Evolutionary conservation across 2,888 invertebrate species (phyloP).

Genomic region (Euclidia mi): DNA sequence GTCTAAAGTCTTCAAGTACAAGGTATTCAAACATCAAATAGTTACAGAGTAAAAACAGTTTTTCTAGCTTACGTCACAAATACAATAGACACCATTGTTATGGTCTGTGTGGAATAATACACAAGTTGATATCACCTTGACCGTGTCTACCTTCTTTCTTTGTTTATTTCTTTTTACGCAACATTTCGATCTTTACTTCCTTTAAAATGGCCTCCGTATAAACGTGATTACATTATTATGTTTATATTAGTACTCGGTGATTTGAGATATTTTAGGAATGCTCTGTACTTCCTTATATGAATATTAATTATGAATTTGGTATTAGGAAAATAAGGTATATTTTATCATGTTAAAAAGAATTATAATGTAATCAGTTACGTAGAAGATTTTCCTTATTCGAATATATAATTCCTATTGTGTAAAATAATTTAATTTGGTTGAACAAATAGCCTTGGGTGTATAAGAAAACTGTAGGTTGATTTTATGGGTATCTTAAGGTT

Average conservation of each 20-base stretch:
- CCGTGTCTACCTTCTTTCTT: slow-evolving; percentile 41
- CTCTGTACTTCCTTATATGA: neutral
- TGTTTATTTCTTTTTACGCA: slow-evolving; percentile 36
- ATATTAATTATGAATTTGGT: neutral
- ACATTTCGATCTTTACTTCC: slow-evolving; percentile 38
- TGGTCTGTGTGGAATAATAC: slow-evolving; percentile 23
- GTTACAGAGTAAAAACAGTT: neutral
- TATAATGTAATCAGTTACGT: neutral
- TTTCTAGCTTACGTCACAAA: neutral
- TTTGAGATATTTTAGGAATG: neutral
- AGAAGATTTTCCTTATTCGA: neutral
- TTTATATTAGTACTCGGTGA: slow-evolving; percentile 29
- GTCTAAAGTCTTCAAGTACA: no score
- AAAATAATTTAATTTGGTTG: no score
- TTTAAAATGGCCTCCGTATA: slow-evolving; percentile 32
- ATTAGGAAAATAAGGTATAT: neutral
- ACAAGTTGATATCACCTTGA: slow-evolving; percentile 29
- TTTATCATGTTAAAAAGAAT: neutral
- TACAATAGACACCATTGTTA: slow-evolving; percentile 6
- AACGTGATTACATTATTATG: slow-evolving; percentile 37
- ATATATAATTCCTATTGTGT: neutral
- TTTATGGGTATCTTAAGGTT: no score
- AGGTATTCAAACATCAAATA: neutral
- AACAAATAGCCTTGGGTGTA: no score
- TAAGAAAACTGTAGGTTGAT: no score